Evolutionary conservation across 2,797 vertebrate species (phyloP).

Genomic region (Myioborus miniatus): DNA sequence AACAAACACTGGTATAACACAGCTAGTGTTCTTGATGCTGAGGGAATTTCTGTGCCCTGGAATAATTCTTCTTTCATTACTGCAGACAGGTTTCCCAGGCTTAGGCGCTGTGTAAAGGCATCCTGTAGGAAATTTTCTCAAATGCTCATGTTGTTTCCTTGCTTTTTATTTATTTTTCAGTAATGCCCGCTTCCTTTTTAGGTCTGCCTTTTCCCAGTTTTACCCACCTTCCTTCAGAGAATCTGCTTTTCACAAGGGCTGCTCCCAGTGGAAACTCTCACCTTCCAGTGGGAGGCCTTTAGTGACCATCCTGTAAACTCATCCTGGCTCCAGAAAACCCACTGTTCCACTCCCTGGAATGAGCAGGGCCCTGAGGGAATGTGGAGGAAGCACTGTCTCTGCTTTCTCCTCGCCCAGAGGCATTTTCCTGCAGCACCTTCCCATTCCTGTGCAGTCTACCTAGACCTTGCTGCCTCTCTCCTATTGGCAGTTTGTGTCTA

Average conservation of each 20-base stretch:
- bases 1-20: conserved; percentile 38
- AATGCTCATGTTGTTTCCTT: conserved; percentile 13
- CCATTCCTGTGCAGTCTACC: background rate
- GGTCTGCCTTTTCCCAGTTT: background rate
- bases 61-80: conserved; percentile 61
- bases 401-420: background rate
- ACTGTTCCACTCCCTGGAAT: background rate
- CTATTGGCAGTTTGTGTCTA: rapidly evolving
- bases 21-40: conserved; percentile 27
- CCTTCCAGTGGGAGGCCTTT: background rate
- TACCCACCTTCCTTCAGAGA: background rate
- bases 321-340: background rate
- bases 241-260: background rate
- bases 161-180: conserved; percentile 49
- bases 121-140: conserved; percentile 46
- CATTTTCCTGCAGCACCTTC: background rate
- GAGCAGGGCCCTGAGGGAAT: background rate
- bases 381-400: background rate
- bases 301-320: background rate
- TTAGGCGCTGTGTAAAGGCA: background rate
- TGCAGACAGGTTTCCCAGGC: conserved; percentile 50
- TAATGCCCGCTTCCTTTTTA: background rate
- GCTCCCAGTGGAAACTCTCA: background rate
- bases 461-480: background rate
- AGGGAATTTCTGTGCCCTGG: conserved; percentile 60